Percentiles rank a stretch among this genome's conserved stretches.
Conservation (phyloP, 2,797 vertebrate species). For the Xiphophorus birchmanni region DNA sequence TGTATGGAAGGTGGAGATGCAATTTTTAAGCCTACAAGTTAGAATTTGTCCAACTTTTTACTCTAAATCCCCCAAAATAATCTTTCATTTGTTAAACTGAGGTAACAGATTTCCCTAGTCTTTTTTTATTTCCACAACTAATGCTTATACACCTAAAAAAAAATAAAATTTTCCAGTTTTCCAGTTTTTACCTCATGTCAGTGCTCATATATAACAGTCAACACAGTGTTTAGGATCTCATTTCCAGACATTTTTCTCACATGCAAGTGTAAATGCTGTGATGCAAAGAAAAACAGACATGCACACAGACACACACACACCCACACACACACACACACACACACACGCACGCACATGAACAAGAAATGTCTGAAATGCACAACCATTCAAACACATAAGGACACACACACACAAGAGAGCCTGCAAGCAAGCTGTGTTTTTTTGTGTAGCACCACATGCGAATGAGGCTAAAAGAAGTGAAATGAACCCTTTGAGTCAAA, state of each 20-base stretch:
- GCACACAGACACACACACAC: slow-evolving; percentile 9
- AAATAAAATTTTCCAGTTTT: neutral
- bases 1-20: neutral
- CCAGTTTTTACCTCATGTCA: slow-evolving; percentile 38
- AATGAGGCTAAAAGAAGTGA: slow-evolving; percentile 92
- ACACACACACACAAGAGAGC: slow-evolving; percentile 71
- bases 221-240: slow-evolving; percentile 31
- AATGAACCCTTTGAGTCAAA: slow-evolving; percentile 94
- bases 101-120: neutral
- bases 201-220: slow-evolving; percentile 41
- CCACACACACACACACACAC: neutral
- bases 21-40: neutral
- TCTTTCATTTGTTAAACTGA: neutral
- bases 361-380: slow-evolving; percentile 29
- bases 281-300: slow-evolving; percentile 21
- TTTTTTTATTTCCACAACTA: neutral
- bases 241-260: slow-evolving; percentile 27
- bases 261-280: slow-evolving; percentile 16
- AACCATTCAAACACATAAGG: slow-evolving; percentile 50
- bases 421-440: slow-evolving; percentile 80
- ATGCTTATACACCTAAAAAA: slow-evolving; percentile 19
- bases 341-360: slow-evolving; percentile 1
- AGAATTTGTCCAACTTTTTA: neutral
- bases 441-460: slow-evolving; percentile 87
- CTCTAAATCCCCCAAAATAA: neutral